These are phyloP conservation scores for Lissocephala sabroskyi DNA, from an alignment of 2,888 invertebrate genomes.

Conservation along the genomic window DNA sequence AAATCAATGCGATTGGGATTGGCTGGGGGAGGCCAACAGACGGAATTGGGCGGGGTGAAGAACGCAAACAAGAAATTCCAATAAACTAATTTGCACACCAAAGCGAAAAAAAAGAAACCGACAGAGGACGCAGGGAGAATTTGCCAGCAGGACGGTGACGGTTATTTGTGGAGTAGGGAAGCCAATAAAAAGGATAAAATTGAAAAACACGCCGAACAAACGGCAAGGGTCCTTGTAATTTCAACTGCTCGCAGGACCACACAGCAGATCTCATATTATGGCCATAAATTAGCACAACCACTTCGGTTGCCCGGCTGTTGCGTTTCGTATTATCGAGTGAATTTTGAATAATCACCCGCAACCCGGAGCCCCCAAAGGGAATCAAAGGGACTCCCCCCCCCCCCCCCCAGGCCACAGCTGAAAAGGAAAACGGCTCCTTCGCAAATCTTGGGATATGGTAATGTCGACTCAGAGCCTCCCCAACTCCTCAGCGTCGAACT, in stretches of 20 bases:
- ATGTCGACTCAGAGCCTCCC: no score
- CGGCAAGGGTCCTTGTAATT: constrained; percentile 36
- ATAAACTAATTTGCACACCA: constrained; percentile 69
- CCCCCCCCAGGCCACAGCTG: no score
- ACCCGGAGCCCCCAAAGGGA: no score
- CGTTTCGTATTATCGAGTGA: constrained; percentile 63
- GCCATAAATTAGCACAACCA: constrained; percentile 54
- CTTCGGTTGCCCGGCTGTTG: background rate
- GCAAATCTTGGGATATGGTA: no score
- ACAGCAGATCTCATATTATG: constrained; percentile 22
- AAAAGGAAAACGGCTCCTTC: no score
- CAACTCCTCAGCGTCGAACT: constrained; percentile 3
- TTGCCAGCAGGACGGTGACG: background rate
- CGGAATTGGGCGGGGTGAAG: background rate
- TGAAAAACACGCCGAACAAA: constrained; percentile 30
- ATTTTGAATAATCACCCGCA: constrained; percentile 65
- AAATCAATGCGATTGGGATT: background rate
- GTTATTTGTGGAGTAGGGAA: constrained; percentile 21
- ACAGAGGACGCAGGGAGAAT: background rate
- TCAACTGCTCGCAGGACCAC: constrained; percentile 37
- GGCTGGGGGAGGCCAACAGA: background rate
- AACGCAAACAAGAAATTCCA: constrained; percentile 61
- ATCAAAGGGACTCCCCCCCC: no score
- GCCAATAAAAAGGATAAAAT: constrained; percentile 63
- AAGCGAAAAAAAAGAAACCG: constrained; percentile 34